phyloP scores from a whole-genome alignment of 30 jellyfish, hydroid and myxozoan genomes.

The Haliclystus octoradiatus region DNA sequence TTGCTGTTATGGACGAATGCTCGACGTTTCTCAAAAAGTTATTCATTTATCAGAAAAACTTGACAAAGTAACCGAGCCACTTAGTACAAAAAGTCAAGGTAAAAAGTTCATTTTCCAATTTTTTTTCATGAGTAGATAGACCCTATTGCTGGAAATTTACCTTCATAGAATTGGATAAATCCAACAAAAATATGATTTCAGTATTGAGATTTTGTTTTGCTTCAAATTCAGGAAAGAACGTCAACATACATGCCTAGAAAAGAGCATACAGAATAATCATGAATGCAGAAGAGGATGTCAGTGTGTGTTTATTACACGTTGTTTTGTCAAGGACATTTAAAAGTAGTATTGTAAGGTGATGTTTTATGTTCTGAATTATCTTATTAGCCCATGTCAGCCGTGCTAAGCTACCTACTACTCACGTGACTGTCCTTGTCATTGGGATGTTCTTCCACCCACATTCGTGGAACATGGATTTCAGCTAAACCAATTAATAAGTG shows the following conservation, averaged over 20 bases:
- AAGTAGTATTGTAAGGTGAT: not conserved
- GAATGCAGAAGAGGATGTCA: not conserved
- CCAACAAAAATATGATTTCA: constrained; percentile 45
- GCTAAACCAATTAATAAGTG: constrained; percentile 60
- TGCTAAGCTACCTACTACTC: too few relatives aligned
- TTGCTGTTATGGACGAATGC: too few relatives aligned
- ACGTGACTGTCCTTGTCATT: constrained; percentile 53
- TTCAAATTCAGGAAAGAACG: constrained; percentile 71
- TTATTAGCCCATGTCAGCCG: too few relatives aligned
- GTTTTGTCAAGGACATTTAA: not conserved
- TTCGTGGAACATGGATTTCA: constrained; percentile 85
- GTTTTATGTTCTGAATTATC: not conserved
- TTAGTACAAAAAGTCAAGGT: too few relatives aligned
- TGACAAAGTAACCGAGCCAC: too few relatives aligned
- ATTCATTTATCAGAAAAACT: too few relatives aligned
- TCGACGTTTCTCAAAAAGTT: too few relatives aligned
- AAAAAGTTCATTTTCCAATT: too few relatives aligned
- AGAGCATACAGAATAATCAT: not conserved
- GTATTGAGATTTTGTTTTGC: constrained; percentile 2
- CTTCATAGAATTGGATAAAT: constrained; percentile 63
- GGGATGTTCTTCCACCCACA: constrained; percentile 67
- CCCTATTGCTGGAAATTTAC: too few relatives aligned
- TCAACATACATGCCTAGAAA: constrained; percentile 73
- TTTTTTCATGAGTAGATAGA: too few relatives aligned
- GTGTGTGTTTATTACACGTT: not conserved